Base-by-base conservation (phyloP, 2,888 invertebrate species). In the Ypsolopha sequella region DNA sequence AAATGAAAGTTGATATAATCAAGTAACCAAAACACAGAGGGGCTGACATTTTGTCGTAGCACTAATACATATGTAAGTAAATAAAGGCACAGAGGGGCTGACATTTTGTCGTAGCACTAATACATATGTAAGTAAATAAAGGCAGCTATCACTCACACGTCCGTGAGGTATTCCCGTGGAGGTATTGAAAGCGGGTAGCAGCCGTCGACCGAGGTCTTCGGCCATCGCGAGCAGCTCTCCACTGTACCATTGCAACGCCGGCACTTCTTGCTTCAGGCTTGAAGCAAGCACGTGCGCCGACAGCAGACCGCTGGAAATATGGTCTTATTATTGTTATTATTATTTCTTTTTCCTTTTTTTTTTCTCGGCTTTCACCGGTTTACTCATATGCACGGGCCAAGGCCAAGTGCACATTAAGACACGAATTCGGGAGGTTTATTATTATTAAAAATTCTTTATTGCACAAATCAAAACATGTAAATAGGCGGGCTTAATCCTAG, bases 121-220 rank as follows among this genome's bases (percentile, higher is more conserved):
- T 38, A 38, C 2, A 2, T 24, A 24, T 4, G 4, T 24, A 24
- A 38, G 9, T 3, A 38, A 38, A 38, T 38, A 38, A 10, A 38
- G 6, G 6, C 8, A 8, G 24, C 24, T 36, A 36, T 51, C 33
- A 60, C 65, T 80, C 68, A 98, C 97, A 76, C 95, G 91, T n/a
- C 98, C 95, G 79, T 97, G 96, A 8, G 99, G 99, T 68, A 99
- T 95, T 46, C 99, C 99, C 0, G 98, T 98, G 4, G 96, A 93
- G 0, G 99, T 98, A 76, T 99, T 98, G 76, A 99, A 99, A 4
- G 99, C 98, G n/a, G 99, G 99, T 55, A 99, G 78, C 52, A 99
- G 88, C 57, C 98, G 88, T 69, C 93, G 93, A 4, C 97, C 99
- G 51, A 99, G 88, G 73, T 99, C 97, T 70, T 94, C 93, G 0